Evolutionary conservation across 2,113 vertebrate genomes (phyloP), one percentile per base, ranked within the genome.

Genomic region (Antigone vipio): DNA sequence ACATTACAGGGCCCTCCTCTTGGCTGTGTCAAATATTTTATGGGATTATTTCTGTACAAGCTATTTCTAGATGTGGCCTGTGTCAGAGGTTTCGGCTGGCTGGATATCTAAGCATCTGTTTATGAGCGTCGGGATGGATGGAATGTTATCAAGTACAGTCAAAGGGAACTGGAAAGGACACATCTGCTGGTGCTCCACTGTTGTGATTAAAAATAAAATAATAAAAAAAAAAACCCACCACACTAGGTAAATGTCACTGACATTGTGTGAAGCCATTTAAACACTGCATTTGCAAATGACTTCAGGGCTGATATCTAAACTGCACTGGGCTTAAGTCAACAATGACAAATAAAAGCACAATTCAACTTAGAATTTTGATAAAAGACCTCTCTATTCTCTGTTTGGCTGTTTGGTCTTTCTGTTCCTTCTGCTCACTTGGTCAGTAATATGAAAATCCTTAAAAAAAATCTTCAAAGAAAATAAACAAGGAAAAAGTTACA

Each of bases 101-200:
- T 93, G 83, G 60, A 60, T 76, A 91, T 72, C 52, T 45, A 84
- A 91, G 84, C 83, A 69, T 90, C 63, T 87, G 89, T 95, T 96
- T 96, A 96, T 74, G 83, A 94, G 78, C 0, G 5, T 96, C 71
- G 96, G 83, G 47, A 91, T 69, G 22, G 50, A 52, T 87, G 22
- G 52, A 96, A 95, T 71, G 44, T 68, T 95, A 95, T 49, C 72
- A 84, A 92, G 42, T 56, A 55, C n/a, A 88, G 53, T 50, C 32
- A 94, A 47, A 80, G 66, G 73, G 63, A 93, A 78, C 53, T 59
- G 90, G 63, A 93, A 58, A 84, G 32, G 52, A 89, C 55, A 60
- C 71, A 53, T 86, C 67, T 60, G 77, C 52, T 92, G 83, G 52
- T 75, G 26, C 16, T 95, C 35, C 14, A 34, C 72, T 69, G 82